A percentile compares a stretch with the other conserved stretches of the same genome.
Conservation (phyloP, 2,797 vertebrate genomes). For the Naso thynnoides region DNA sequence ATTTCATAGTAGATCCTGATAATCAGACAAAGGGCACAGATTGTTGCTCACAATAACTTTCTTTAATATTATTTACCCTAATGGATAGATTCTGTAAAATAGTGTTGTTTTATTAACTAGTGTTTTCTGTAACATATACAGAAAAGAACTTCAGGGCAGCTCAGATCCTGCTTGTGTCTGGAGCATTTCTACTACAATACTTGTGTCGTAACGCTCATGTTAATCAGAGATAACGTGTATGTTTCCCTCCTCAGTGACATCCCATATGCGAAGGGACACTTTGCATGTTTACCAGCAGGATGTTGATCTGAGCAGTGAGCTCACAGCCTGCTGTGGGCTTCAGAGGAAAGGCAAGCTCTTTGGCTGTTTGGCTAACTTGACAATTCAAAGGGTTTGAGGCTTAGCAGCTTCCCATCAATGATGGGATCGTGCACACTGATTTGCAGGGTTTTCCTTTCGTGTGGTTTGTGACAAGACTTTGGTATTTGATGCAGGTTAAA, state of each 20-base stretch:
- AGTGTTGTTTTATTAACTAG: too few relatives aligned
- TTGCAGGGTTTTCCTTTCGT: slow-evolving; percentile 5
- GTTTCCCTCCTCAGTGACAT: slow-evolving; percentile 85
- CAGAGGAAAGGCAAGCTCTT: slow-evolving; percentile 87
- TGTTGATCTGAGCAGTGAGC: slow-evolving; percentile 90
- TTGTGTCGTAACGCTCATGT: background rate
- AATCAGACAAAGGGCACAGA: slow-evolving; percentile 13
- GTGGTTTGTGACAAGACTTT: slow-evolving; percentile 18
- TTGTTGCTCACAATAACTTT: slow-evolving; percentile 6
- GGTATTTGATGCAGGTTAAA: slow-evolving; percentile 30
- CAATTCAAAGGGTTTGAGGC: slow-evolving; percentile 17
- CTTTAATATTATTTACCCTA: background rate
- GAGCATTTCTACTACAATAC: background rate
- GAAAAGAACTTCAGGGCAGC: too few relatives aligned
- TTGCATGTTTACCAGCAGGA: slow-evolving; percentile 91
- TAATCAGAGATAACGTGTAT: slow-evolving; percentile 42
- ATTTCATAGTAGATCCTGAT: slow-evolving; percentile 60
- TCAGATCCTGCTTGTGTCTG: too few relatives aligned
- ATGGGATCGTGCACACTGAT: background rate
- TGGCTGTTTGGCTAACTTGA: slow-evolving; percentile 45
- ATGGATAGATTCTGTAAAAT: too few relatives aligned
- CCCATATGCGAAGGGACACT: slow-evolving; percentile 81
- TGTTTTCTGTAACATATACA: too few relatives aligned
- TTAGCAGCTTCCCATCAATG: slow-evolving; percentile 18
- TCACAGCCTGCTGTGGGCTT: slow-evolving; percentile 77